A percentile compares a stretch with the other conserved stretches of the same genome.
Conservation (phyloP, 2,113 vertebrate genomes). For the Halichoeres trimaculatus region DNA sequence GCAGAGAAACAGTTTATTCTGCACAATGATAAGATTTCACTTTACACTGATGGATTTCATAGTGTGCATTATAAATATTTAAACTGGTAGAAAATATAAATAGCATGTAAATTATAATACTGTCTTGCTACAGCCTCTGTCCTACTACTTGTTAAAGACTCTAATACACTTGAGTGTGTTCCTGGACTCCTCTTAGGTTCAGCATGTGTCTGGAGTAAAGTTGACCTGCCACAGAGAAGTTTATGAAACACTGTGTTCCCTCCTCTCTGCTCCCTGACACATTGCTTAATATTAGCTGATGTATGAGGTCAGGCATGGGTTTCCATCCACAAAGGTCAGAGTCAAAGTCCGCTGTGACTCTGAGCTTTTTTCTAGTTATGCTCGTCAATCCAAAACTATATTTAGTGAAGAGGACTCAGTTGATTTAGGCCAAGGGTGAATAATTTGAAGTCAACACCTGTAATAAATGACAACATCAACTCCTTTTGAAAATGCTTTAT, state of each 20-base stretch:
- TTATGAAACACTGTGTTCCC: slow-evolving; percentile 57
- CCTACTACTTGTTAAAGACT: slow-evolving; percentile 20
- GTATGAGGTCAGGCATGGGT: slow-evolving; percentile 41
- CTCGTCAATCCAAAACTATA: slow-evolving; percentile 34
- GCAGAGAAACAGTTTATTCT: too few species aligned
- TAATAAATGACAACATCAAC: slow-evolving; percentile 12
- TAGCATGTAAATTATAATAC: not conserved
- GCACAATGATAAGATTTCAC: too few species aligned
- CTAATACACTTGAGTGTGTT: slow-evolving; percentile 26
- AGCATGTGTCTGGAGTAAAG: slow-evolving; percentile 66
- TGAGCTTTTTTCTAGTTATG: not conserved
- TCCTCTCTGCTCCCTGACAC: slow-evolving; percentile 8
- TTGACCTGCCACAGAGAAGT: slow-evolving; percentile 46
- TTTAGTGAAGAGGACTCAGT: not conserved
- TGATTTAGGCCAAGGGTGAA: not conserved
- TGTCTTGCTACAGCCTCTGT: slow-evolving; percentile 5
- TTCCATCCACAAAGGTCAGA: slow-evolving; percentile 50
- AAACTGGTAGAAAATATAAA: slow-evolving; percentile 1
- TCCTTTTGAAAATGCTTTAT: slow-evolving; percentile 85
- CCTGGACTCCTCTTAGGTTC: slow-evolving; percentile 11
- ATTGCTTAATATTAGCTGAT: slow-evolving; percentile 59
- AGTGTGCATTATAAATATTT: not conserved
- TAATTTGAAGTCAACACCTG: not conserved
- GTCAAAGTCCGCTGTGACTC: slow-evolving; percentile 12
- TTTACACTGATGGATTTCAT: too few species aligned